Percentiles rank a stretch among this genome's conserved stretches.
Conservation (phyloP, 2,797 vertebrate genomes). For the Sebastes matsubarae region DNA sequence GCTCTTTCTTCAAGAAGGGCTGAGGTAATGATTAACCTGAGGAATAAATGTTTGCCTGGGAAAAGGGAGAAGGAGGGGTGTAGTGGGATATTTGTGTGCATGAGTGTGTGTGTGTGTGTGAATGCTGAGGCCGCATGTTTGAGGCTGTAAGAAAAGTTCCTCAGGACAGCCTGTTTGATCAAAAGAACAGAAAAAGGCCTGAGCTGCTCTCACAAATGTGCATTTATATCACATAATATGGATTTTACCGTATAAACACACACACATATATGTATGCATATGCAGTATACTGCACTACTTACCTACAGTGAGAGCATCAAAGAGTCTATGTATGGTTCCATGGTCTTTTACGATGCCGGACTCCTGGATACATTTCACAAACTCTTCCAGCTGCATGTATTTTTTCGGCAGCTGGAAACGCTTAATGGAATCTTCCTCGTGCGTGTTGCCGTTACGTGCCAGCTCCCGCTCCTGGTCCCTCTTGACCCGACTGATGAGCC, state of each 20-base stretch:
- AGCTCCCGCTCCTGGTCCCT: conserved; percentile 86
- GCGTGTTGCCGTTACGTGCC: conserved; percentile 54
- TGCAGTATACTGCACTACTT: neutral
- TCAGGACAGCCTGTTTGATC: neutral
- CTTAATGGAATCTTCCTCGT: conserved; percentile 82
- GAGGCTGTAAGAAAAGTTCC: neutral
- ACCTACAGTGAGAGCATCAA: conserved; percentile 94
- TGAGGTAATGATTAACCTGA: conserved; percentile 66
- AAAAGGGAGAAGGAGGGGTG: conserved; percentile 8
- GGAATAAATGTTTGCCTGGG: conserved; percentile 49
- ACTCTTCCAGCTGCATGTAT: conserved; percentile 92
- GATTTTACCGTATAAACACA: neutral
- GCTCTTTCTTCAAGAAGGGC: conserved; percentile 27
- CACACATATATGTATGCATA: neutral
- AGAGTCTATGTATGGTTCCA: conserved; percentile 88
- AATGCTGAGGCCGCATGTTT: too few species aligned
- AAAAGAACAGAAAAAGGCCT: neutral
- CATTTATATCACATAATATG: neutral
- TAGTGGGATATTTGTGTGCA: neutral
- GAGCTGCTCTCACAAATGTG: neutral
- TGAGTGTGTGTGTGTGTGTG: neutral
- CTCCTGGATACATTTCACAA: conserved; percentile 93
- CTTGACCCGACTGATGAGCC: conserved; percentile 87
- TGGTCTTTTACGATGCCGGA: conserved; percentile 93
- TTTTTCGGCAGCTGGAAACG: conserved; percentile 92